Evolutionary conservation across 2,113 vertebrate species (phyloP), one percentile per base, ranked within the genome.

Genomic region (Apodemus speciosus): DNA sequence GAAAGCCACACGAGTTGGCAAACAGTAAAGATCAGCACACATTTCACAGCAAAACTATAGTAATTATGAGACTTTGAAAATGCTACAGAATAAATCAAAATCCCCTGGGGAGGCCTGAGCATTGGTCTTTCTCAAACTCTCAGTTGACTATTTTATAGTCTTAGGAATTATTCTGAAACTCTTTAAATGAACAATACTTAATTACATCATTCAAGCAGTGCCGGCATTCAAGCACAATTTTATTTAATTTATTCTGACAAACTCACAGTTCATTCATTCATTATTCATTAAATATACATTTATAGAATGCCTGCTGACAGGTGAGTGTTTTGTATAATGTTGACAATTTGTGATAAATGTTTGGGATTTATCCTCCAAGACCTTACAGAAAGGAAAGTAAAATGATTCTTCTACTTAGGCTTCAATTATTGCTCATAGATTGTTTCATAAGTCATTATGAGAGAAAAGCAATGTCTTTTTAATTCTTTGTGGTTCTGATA

Each of bases 211-310:
- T 76, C 79, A 94, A 91, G 27, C 43, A 94, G 14, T 88, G 83
- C 76, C 23, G 53, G 3, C 9, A 75, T 81, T 95, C 49, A 86
- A 88, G 73, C 79, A 90, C 35, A 95, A 84, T 90, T 88, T 95
- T 90, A 58, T 56, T 96, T 93, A 90, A 96, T 93, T 92, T 93
- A 83, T 92, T 62, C 49, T 89, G 89, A 90, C n/a, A 95, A 92
- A 94, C 32, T 90, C 62, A 83, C 60, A 64, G 80, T 94, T 72
- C 53, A 72, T 93, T 93, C 53, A 94, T 88, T 96, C 43, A 93
- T 96, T 93, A 94, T 88, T 94, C 71, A 94, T 85, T 92, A 93
- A 80, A 64, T 66, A 91, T 71, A 30, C 25, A 86, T 89, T 94
- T 90, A 83, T 94, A 92, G 83, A 90, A 92, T 85, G 16, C 10